Percentiles rank a stretch among this genome's conserved stretches.
Conservation (phyloP, 2,888 invertebrate genomes). For the Ochropacha duplaris region DNA sequence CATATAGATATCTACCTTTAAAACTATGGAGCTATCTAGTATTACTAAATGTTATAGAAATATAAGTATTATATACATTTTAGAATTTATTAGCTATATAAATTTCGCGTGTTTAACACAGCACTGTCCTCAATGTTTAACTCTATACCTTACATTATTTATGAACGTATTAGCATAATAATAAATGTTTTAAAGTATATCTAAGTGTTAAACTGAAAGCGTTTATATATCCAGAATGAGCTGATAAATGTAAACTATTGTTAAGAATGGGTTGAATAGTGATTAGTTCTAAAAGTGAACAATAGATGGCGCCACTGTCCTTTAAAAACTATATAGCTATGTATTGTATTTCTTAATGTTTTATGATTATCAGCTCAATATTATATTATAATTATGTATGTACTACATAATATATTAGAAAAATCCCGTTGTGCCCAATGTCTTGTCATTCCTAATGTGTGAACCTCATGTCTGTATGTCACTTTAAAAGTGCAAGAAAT, state of each 20-base stretch:
- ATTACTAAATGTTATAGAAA: neutral
- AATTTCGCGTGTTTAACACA: constrained; percentile 21
- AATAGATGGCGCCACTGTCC: neutral
- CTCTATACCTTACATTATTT: neutral
- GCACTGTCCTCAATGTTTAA: constrained; percentile 10
- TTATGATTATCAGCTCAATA: neutral
- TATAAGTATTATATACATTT: constrained; percentile 10
- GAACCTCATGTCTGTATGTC: constrained; percentile 43
- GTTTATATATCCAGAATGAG: constrained; percentile 2
- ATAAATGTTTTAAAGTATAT: constrained; percentile 16
- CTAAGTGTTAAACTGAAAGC: constrained; percentile 18
- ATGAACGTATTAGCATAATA: constrained; percentile 15
- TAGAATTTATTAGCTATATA: constrained; percentile 7
- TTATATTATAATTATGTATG: neutral
- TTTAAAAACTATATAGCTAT: neutral
- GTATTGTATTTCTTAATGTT: neutral
- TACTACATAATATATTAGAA: neutral
- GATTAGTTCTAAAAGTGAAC: neutral
- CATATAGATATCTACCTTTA: neutral
- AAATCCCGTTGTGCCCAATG: constrained; percentile 1
- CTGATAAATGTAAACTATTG: neutral
- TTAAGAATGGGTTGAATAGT: neutral
- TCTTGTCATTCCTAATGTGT: constrained; percentile 42
- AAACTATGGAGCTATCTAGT: neutral
- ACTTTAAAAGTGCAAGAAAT: constrained; percentile 45